Evolutionary conservation across 2,113 vertebrate genomes (phyloP).

Genomic region (Callipepla californica): DNA sequence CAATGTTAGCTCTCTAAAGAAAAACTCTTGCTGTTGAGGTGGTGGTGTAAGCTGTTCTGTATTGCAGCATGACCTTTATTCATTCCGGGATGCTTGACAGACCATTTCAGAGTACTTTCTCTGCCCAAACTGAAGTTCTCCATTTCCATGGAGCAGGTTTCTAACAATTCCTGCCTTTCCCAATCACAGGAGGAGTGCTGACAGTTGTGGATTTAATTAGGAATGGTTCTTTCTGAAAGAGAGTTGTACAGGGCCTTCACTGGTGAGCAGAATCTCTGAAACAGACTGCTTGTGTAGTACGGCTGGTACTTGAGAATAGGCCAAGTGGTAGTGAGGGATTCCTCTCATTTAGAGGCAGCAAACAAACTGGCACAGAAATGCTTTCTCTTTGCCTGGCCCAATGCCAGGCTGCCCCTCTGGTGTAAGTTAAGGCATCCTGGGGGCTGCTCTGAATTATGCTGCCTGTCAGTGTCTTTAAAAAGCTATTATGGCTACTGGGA

Average conservation of each 20-base stretch:
- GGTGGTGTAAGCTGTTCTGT: neutral
- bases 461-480: conserved; percentile 41
- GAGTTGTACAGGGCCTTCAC: neutral
- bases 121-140: neutral
- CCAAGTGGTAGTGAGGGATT: neutral
- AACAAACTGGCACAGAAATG: neutral
- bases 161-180: neutral
- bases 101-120: neutral
- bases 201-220: neutral
- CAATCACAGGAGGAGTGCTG: neutral
- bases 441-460: conserved; percentile 7
- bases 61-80: neutral
- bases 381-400: neutral
- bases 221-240: conserved; percentile 6
- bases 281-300: neutral
- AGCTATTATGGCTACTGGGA: conserved; percentile 24
- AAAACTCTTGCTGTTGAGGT: neutral
- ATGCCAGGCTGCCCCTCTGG: neutral
- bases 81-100: neutral
- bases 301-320: neutral
- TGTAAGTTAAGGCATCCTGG: neutral
- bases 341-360: neutral
- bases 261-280: neutral
- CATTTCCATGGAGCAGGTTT: conserved; percentile 10
- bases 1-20: too few relatives aligned